Base-by-base conservation (phyloP, 2,888 invertebrate genomes). In the Lysandra bellargus region DNA sequence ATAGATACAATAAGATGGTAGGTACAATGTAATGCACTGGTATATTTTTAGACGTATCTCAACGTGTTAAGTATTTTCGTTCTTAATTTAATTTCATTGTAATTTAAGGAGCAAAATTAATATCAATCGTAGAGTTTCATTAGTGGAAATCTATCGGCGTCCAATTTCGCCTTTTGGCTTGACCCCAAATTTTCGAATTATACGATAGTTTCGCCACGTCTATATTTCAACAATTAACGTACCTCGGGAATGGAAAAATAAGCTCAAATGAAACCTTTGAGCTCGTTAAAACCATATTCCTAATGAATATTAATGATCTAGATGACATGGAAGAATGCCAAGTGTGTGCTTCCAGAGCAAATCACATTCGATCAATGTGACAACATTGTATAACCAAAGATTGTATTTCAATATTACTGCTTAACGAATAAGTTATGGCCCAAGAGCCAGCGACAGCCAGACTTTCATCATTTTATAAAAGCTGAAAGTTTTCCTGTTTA, bases 111-210 rank as follows among this genome's bases (percentile, higher is more conserved):
- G 33, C 76, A 14, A 76, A 74, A n/a, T 49, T 49, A 74, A 57
- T 53, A 53, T 53, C 23, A 53, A 76, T 33, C 30, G 17, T 30
- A 53, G 14, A 12, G 30, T 76, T 76, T 57, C 33, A 76, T 57
- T 33, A 57, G 76, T 33, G 12, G 33, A 76, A 57, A 53, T 76
- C 53, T 57, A 76, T 76, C 75, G 75, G 75, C 79, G 60, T 79
- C 75, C 78, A n/a, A 78, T 78, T 79, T 79, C 73, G 80, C 76
- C 78, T 69, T 81, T 81, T 81, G 81, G 81, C 81, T 79, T 78
- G 79, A 80, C 78, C 78, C 81, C 81, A 80, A 81, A 80, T 79
- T 79, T 79, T 74, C 60, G 64, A 79, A 79, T 79, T 79, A 79
- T 79, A 61, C 74, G 75, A 75, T 79, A 74, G 74, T 61, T 74